Base-by-base conservation (phyloP, 2,888 invertebrate genomes). In the Platypus cylindrus region DNA sequence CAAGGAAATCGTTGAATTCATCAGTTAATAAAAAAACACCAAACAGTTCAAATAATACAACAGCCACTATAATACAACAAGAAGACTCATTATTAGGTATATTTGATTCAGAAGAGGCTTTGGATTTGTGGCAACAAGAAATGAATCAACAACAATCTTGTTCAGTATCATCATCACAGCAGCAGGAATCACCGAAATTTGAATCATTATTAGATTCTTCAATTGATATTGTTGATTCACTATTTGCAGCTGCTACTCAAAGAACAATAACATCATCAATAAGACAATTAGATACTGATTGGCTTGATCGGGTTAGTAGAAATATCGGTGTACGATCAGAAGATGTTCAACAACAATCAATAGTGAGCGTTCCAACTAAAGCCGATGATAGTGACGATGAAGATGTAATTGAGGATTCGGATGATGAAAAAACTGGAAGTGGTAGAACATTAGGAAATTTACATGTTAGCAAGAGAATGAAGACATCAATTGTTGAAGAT, bases 1-100 rank as follows among this genome's bases (percentile, higher is more conserved):
- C 85, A 1, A 68, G 83, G 48, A 86, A 85, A 56, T 70, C 73
- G 0, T 47, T 71, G n/a, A n/a, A n/a, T n/a, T n/a, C n/a, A 3
- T 67, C 70, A 14, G 48, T 62, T 30, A 46, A 52, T 1, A 49
- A 49, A 20, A 49, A 43, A 35, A 48, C 36, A 20, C 59, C 59
- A 17, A 55, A 50, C 25, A 53, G 50, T 27, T 37, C 37, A n/a
- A 49, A 34, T 36, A 43, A 45, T 16, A 47, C 43, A 30, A 37
- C 23, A 17, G 36, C 36, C 11, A 22, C 36, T 17, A 37, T 41
- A 30, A 41, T 42, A 18, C 47, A 50, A 31, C 51, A 52, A 31
- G 47, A 49, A 11, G 23, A 34, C 17, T 30, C 45, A 12, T 17
- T 17, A 14, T 42, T 45, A 36, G 34, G 17, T 2, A 34, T 38